Evolutionary conservation across 92 coral and sea anemone species (phyloP).

Genomic region (Nematostella vectensis): DNA sequence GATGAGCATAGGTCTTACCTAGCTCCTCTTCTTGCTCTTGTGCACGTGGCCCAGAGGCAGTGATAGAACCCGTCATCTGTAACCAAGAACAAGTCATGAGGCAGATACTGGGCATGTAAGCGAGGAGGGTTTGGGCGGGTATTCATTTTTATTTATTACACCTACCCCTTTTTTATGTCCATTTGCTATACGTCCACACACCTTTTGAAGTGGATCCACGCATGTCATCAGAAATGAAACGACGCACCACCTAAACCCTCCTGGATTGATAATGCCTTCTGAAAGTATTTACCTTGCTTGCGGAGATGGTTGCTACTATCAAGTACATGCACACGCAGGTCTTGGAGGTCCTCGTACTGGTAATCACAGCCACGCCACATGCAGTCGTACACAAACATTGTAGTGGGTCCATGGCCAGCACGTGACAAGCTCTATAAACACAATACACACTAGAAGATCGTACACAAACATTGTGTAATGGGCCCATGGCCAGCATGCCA

Average conservation of each 20-base stretch:
- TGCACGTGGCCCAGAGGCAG: slow-evolving; percentile 90
- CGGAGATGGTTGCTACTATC: slow-evolving; percentile 81
- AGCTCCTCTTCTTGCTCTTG: slow-evolving; percentile 68
- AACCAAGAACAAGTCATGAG: neutral
- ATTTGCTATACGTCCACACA: too few relatives aligned
- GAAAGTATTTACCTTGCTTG: slow-evolving; percentile 72
- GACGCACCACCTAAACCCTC: too few relatives aligned
- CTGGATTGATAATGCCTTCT: too few relatives aligned
- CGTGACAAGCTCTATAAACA: neutral
- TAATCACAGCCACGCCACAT: slow-evolving; percentile 97
- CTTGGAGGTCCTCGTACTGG: slow-evolving; percentile 90
- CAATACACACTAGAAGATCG: neutral
- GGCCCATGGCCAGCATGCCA: too few relatives aligned
- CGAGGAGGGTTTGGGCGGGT: too few relatives aligned
- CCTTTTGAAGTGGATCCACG: too few relatives aligned
- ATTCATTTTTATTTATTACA: too few relatives aligned
- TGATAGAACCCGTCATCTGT: slow-evolving; percentile 88
- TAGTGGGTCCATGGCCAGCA: slow-evolving; percentile 37
- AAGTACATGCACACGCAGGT: slow-evolving; percentile 72
- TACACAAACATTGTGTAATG: neutral
- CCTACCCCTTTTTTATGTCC: too few relatives aligned
- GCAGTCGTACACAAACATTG: slow-evolving; percentile 71
- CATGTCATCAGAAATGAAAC: too few relatives aligned
- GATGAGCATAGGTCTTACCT: too few relatives aligned
- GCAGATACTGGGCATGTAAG: too few relatives aligned